Evolutionary conservation across 2,797 vertebrate species (phyloP), one percentile per base, ranked within the genome.

Genomic region (Sparidentex hasta): DNA sequence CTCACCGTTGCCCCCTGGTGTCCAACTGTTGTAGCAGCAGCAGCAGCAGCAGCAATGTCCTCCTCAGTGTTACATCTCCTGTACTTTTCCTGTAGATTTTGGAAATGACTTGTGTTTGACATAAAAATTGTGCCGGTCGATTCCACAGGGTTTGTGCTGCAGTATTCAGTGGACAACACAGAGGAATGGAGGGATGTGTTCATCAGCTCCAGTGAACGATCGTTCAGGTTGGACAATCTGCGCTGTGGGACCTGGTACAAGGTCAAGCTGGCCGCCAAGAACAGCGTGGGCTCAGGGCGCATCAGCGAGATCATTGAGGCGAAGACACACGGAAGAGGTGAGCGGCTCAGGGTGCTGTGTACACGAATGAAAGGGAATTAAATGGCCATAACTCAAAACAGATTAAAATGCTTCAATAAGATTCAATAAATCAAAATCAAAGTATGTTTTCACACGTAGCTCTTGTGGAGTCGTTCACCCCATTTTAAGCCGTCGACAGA

Each of bases 181-280:
- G 98, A 99, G 93, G 98, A 99, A 84, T 99, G 98, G 98, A 97
- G 97, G 84, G 98, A 99, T 0, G 97, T 99, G 74, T 98, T 99
- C 92, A 98, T 99, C 92, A 98, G 97, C 94, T 98, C 98, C 61
- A 96, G 95, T 0, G 98, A 99, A 78, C 96, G 98, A n/a, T 98
- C 98, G 88, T 99, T 99, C 95, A 96, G 97, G 91, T 86, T 99
- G 94, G 98, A 99, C 88, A 98, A 98, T 87, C 96, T 99, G 83
- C 97, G 97, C 89, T 99, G 98, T 0, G 98, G 98, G 74, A 99
- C 98, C 0, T 99, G 98, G 98, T 99, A 99, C 95, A 99, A 99
- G 93, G 98, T 99, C 93, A 99, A 99, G 92, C 90, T 99, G 93
- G 98, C 98, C 0, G 98, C 98, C 81, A 99, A 99, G 93, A 99